Base-by-base conservation (phyloP, 2,797 vertebrate genomes). In the Salarias fasciatus region DNA sequence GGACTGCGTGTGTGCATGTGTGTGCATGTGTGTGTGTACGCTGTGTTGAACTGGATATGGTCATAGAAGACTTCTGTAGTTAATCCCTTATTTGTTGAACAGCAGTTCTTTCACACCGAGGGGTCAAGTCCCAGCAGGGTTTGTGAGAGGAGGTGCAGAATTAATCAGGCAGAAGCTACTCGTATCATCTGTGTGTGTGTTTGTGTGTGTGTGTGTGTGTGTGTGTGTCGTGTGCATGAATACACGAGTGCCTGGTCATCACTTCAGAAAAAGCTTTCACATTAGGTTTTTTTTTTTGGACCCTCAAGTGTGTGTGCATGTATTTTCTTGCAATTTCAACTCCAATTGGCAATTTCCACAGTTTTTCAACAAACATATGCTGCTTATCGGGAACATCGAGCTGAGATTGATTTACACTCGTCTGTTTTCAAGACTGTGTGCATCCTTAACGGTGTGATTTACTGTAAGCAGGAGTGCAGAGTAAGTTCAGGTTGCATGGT, bases 61-160 rank as follows among this genome's bases (percentile, higher is more conserved):
- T 61, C 46, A 48, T 24, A 61, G 55, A 31, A 7, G 37, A 68
- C 59, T 45, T 15, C 57, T 53, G 59, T 57, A 13, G 53, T 77
- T 82, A 66, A 81, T 79, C 68, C 50, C 35, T n/a, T 75, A 63
- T 87, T 82, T 80, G 63, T 82, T n/a, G 11, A 79, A 69, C 63
- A 70, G 38, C 30, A 36, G 70, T 70, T 63, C 56, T 14, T 1
- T 3, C 8, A 31, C 8, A 49, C 36, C 11, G 14, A 48, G 24
- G 49, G 72, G 66, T 86, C 74, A 56, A 5, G 45, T 80, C 74
- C 63, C 65, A 56, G 69, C 46, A 69, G 75, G 59, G 38, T 70
- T 58, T 62, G 53, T 53, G 40, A 52, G 12, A 63, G 30, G 41
- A 72, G 52, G 63, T 59, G 55, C 46, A 59, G 63, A 76, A 69